Evolutionary conservation across 1,140 invertebrate genomes (phyloP).

Genomic region (Drosophila suzukii): DNA sequence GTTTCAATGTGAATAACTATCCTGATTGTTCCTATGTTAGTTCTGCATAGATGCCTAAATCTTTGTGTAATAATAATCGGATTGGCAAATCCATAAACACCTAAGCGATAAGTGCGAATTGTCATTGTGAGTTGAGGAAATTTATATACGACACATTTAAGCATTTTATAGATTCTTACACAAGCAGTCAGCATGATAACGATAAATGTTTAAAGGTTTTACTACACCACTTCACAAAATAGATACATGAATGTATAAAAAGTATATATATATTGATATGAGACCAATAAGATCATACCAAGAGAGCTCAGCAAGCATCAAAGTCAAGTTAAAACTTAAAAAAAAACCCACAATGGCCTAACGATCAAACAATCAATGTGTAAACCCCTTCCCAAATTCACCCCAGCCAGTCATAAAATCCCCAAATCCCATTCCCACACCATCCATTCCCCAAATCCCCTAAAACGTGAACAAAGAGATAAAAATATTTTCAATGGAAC

Average conservation of each 20-base stretch:
- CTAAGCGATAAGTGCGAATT: slow-evolving; percentile 30
- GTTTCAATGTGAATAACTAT: slow-evolving; percentile 32
- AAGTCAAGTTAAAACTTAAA: slow-evolving; percentile 45
- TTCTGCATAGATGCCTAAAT: slow-evolving; percentile 24
- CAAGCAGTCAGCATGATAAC: slow-evolving; percentile 33
- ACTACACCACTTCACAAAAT: slow-evolving; percentile 41
- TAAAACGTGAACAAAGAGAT: slow-evolving; percentile 65
- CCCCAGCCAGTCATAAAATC: background rate
- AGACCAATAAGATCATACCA: slow-evolving; percentile 7
- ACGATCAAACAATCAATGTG: slow-evolving; percentile 48
- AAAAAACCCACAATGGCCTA: slow-evolving; percentile 34
- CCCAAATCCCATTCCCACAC: slow-evolving; percentile 15
- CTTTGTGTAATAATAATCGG: slow-evolving; percentile 26
- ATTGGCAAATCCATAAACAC: slow-evolving; percentile 8
- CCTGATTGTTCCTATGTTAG: slow-evolving; percentile 44
- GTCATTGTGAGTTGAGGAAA: slow-evolving; percentile 36
- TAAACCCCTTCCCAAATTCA: slow-evolving; percentile 20
- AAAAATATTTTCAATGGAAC: slow-evolving; percentile 51
- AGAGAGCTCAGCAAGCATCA: slow-evolving; percentile 31
- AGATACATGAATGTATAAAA: slow-evolving; percentile 30
- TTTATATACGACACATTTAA: slow-evolving; percentile 41
- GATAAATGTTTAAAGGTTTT: slow-evolving; percentile 47
- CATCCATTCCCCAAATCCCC: slow-evolving; percentile 37
- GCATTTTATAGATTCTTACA: slow-evolving; percentile 51
- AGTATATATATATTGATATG: slow-evolving; percentile 18